Percentiles rank a stretch among this genome's conserved stretches.
phyloP scores from a whole-genome alignment of 2,113 vertebrate genomes.

The Amazona vittata region DNA sequence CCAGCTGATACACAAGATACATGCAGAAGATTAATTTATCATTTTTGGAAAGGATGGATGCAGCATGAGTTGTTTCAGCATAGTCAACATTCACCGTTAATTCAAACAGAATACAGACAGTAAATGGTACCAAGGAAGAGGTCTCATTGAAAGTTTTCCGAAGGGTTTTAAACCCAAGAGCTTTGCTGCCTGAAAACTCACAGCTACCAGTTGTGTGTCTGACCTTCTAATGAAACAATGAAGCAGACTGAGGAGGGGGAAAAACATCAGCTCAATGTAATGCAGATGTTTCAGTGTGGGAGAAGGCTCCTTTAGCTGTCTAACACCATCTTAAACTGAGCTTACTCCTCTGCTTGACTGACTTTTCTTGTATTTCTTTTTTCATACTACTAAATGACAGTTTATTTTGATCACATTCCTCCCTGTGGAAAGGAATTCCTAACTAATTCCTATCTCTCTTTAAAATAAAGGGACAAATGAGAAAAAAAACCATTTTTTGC shows the following conservation, averaged over 20 bases:
- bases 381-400: background rate
- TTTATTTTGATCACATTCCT: background rate
- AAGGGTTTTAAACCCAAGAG: background rate
- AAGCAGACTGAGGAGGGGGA: background rate
- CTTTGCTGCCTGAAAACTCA: background rate
- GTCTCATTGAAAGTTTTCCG: background rate
- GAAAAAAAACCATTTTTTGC: background rate
- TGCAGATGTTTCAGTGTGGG: accelerated
- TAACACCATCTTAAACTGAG: background rate
- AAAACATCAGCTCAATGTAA: background rate
- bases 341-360: background rate
- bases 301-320: background rate
- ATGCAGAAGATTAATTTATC: background rate
- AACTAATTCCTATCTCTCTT: background rate
- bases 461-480: background rate
- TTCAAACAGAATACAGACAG: background rate
- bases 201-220: background rate
- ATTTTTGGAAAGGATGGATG: background rate
- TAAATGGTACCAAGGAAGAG: background rate
- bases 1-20: background rate
- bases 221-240: background rate
- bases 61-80: background rate
- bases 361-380: background rate
- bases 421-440: background rate
- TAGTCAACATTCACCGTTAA: background rate